Evolutionary conservation across 2,888 invertebrate genomes (phyloP), one percentile per base, ranked within the genome.

Genomic region (Drosophila nigritarsus): DNA sequence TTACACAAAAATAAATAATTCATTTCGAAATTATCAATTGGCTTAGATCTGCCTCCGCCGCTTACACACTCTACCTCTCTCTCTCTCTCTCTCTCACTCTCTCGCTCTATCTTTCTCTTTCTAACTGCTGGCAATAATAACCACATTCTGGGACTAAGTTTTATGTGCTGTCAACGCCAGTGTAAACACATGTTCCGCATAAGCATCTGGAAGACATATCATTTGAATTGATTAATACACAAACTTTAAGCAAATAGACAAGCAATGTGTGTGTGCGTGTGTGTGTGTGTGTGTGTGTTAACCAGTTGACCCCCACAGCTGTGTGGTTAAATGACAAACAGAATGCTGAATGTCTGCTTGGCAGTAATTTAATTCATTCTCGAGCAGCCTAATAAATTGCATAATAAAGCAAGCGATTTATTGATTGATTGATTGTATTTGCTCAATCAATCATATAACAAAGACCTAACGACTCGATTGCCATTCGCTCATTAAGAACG

Each of bases 1-100:
- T 83, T 87, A 62, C 63, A 29, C 48, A 78, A 60, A 80, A 73
- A 78, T 86, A 81, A 83, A 83, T 84, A 86, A 86, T 83, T 81
- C 81, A 81, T 80, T 67, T 67, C 34, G 38, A 50, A 50, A n/a
- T 50, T 29, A 49, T 29, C 18, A 50, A 53, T 60, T 65, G 56
- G 24, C 45, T 36, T 34, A 9, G 45, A 24, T 32, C 3, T 62
- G 24, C 13, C 40, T 15, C 40, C 8, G 8, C 40, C 9, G 18
- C 1, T 18, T 49, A 27, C 49, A 9, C 49, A 27, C 18, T 27
- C 27, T 0, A 27, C 45, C n/a, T 30, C 27, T 24, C 18, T 29
- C 1, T 30, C 45, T 36, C 13, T 5, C 20, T 8, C 6, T 1
- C 29, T 11, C 48, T 53, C 27, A 6, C 27, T 4, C 34, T 24